Percentiles rank a stretch among this genome's conserved stretches.
Evolutionary conservation across 2,888 invertebrate genomes (phyloP).

Genomic region (Ernsta delagoae): DNA sequence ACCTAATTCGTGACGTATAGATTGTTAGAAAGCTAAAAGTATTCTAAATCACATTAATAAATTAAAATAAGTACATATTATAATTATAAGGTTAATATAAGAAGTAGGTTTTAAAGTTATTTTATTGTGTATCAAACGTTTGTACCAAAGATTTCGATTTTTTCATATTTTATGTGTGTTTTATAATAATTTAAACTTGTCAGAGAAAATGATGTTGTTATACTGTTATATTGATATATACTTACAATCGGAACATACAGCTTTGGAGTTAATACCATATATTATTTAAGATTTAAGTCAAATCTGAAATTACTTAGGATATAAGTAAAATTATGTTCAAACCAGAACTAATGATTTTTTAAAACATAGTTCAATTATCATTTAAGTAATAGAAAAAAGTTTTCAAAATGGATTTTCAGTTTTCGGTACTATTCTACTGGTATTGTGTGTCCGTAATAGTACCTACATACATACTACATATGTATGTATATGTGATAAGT

Average conservation of each 20-base stretch:
- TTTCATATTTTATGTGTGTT: not conserved
- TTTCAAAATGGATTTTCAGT: too few relatives aligned
- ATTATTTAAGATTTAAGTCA: not conserved
- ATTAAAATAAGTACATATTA: constrained; percentile 29
- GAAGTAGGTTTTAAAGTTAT: constrained; percentile 15
- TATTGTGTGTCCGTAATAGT: too few relatives aligned
- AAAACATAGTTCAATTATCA: not conserved
- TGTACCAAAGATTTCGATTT: not conserved
- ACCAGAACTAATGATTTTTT: not conserved
- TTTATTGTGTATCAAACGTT: constrained; percentile 23
- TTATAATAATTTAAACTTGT: not conserved
- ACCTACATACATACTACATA: too few relatives aligned
- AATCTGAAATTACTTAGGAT: not conserved
- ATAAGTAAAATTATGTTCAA: not conserved
- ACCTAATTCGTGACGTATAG: not conserved
- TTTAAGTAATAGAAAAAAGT: too few relatives aligned
- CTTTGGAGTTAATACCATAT: not conserved
- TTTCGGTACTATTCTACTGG: too few relatives aligned
- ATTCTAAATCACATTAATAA: constrained; percentile 28
- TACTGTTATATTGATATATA: not conserved
- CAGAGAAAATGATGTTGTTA: too few relatives aligned
- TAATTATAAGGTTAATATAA: constrained; percentile 20
- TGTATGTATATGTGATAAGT: not conserved
- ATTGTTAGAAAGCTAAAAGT: constrained; percentile 16
- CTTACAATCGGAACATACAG: not conserved